Evolutionary conservation across 2,797 vertebrate species (phyloP).

Genomic region (Labroides dimidiatus): DNA sequence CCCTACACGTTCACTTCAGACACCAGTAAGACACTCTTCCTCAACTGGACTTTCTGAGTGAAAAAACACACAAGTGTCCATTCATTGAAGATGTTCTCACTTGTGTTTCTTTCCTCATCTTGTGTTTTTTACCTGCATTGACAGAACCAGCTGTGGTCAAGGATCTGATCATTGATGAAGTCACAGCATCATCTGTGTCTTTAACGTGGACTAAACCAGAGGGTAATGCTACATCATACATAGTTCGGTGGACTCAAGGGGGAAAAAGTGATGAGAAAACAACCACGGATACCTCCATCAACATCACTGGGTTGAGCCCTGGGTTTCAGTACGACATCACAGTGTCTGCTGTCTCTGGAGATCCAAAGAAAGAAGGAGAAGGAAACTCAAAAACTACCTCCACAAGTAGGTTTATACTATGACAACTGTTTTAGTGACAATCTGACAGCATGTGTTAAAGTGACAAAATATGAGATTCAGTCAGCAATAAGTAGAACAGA

Average conservation of each 20-base stretch:
- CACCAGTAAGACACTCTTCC: constrained; percentile 31
- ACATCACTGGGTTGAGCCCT: constrained; percentile 33
- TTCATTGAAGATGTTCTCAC: background rate
- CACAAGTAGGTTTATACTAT: constrained; percentile 51
- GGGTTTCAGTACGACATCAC: constrained; percentile 51
- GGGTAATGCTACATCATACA: constrained; percentile 27
- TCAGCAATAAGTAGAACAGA: too few species aligned
- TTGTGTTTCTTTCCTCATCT: background rate
- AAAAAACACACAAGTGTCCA: background rate
- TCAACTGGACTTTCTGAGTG: background rate
- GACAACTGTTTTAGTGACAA: background rate
- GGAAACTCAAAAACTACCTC: background rate
- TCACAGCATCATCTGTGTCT: constrained; percentile 46
- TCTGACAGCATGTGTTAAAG: too few species aligned
- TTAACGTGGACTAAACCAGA: constrained; percentile 49
- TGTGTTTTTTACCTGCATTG: constrained; percentile 19
- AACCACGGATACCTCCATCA: background rate
- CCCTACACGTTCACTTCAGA: background rate
- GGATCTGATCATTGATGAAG: background rate
- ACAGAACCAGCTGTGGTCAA: constrained; percentile 49
- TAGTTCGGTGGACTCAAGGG: constrained; percentile 34
- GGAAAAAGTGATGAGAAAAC: fast-evolving
- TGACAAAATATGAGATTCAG: background rate
- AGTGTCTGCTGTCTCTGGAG: constrained; percentile 41
- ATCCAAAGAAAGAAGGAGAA: constrained; percentile 21